A percentile compares a stretch with the other conserved stretches of the same genome.
These are phyloP conservation scores for Andrena hattorfiana DNA, from an alignment of 2,888 invertebrate species.

Conservation along the genomic window DNA sequence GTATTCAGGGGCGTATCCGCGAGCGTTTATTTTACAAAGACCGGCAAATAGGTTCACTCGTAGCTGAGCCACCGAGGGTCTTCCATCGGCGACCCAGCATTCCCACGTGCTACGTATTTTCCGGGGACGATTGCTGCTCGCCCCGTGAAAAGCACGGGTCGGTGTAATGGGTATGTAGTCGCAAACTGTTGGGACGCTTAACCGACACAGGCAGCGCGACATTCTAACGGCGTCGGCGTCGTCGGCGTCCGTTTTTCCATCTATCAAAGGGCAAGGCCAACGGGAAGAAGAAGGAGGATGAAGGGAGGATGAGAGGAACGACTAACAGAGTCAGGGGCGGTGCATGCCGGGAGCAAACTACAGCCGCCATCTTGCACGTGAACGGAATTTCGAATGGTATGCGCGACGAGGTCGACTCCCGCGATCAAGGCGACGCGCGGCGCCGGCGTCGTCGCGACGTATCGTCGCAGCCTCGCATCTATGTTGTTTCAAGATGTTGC, in stretches of 20 bases:
- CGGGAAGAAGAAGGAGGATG: constrained; percentile 43
- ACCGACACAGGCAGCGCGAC: constrained; percentile 76
- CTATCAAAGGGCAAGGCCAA: constrained; percentile 65
- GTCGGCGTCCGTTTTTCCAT: constrained; percentile 41
- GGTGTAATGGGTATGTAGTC: constrained; percentile 82
- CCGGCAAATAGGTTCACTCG: constrained; percentile 77
- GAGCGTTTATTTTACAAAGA: constrained; percentile 82
- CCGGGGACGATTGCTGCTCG: constrained; percentile 25
- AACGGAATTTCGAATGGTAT: constrained; percentile 80
- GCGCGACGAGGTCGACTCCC: constrained; percentile 18
- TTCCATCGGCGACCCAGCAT: constrained; percentile 26
- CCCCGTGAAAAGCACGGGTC: constrained; percentile 55
- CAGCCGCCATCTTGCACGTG: constrained; percentile 85
- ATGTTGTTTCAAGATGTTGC: too few relatives aligned
- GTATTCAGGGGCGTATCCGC: constrained; percentile 78
- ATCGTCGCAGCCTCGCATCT: too few relatives aligned
- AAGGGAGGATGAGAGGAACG: constrained; percentile 53
- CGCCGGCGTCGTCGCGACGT: too few relatives aligned
- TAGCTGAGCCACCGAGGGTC: constrained; percentile 27
- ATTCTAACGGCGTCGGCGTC: constrained; percentile 64
- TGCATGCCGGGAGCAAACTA: constrained; percentile 82
- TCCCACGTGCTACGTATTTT: constrained; percentile 58
- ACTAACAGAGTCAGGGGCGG: constrained; percentile 75
- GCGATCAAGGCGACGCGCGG: neutral
- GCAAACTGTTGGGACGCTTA: constrained; percentile 65